A percentile compares a stretch with the other conserved stretches of the same genome.
These are phyloP conservation scores for Clupea harengus DNA, from an alignment of 2,113 vertebrate species.

Conservation along the genomic window DNA sequence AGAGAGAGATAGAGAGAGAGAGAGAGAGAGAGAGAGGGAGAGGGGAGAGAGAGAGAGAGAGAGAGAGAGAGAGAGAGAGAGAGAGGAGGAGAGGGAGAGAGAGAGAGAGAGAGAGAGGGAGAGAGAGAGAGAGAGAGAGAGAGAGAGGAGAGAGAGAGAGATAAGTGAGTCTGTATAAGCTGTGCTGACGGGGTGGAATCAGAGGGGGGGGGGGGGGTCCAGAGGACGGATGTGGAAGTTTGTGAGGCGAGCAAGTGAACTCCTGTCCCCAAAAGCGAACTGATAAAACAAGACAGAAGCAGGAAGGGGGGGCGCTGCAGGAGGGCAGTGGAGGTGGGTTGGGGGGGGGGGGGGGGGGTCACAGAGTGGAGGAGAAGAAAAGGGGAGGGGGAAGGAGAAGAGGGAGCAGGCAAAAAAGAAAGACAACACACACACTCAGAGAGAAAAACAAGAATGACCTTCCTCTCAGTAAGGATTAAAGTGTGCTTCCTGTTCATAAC, in stretches of 20 bases:
- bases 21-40: constrained; percentile 40
- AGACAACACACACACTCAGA: constrained; percentile 41
- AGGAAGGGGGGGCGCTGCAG: not conserved
- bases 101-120: not conserved
- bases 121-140: not conserved
- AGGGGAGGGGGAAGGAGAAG: not conserved
- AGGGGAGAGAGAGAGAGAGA: too few species aligned
- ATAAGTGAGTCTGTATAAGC: too few species aligned
- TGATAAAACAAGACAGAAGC: not conserved
- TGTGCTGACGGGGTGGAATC: too few species aligned
- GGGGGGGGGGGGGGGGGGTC: not conserved
- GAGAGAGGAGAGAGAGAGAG: too few species aligned
- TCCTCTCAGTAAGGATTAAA: constrained; percentile 61
- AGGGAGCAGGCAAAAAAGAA: constrained; percentile 35
- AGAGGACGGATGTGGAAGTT: too few species aligned
- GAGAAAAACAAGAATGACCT: constrained; percentile 59
- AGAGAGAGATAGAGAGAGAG: constrained; percentile 20
- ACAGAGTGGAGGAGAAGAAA: not conserved
- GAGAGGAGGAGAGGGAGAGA: not conserved
- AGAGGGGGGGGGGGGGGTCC: too few species aligned
- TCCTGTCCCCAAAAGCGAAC: not conserved
- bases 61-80: constrained; percentile 7
- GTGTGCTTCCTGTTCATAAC: constrained; percentile 65
- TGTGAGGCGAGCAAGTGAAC: too few species aligned
- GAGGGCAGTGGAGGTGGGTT: not conserved